These are phyloP conservation scores for Bombylius discolor DNA, from an alignment of 2,888 invertebrate species.

Conservation along the genomic window DNA sequence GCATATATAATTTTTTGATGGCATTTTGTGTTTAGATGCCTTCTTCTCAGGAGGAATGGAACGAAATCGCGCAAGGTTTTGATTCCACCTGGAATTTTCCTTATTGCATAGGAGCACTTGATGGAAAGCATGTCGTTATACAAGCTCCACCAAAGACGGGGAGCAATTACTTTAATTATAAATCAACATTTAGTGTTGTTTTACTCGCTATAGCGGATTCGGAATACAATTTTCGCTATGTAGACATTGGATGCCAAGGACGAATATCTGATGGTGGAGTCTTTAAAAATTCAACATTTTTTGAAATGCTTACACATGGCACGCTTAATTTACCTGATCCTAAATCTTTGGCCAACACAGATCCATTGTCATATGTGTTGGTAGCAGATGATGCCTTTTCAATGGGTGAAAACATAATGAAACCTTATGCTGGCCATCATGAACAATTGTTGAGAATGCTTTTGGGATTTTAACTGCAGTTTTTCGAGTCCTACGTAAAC, in stretches of 20 bases:
- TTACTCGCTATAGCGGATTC: conserved; percentile 21
- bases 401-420: not conserved
- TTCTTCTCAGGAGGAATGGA: no score
- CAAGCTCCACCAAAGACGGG: conserved; percentile 11
- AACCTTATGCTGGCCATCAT: not conserved
- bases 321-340: not conserved
- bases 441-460: not conserved
- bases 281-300: conserved; percentile 7
- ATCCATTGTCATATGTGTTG: not conserved
- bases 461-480: not conserved
- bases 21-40: no score
- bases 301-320: not conserved
- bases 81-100: no score
- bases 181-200: conserved; percentile 21
- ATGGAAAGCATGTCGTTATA: not conserved
- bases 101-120: not conserved
- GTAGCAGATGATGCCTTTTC: not conserved
- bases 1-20: no score
- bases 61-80: no score
- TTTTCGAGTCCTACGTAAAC: conserved; percentile 1
- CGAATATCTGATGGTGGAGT: conserved; percentile 18
- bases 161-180: conserved; percentile 22
- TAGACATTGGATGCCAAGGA: conserved; percentile 23
- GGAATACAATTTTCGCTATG: conserved; percentile 23
- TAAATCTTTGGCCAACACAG: not conserved